Base-by-base conservation (phyloP, 2,888 invertebrate species). In the Sericinus montela region DNA sequence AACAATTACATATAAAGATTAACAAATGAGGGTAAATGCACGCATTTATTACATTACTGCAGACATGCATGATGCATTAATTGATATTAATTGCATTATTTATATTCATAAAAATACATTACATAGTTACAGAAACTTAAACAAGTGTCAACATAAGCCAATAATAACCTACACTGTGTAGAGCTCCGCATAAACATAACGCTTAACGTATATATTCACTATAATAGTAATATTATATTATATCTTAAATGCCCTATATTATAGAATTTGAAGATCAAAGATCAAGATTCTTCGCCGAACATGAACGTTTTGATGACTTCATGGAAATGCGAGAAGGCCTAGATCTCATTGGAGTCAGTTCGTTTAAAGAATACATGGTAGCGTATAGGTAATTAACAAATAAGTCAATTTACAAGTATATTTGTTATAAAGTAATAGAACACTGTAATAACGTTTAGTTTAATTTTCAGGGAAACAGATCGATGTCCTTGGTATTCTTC, bases 261-360 rank as follows among this genome's bases (percentile, higher is more conserved):
- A 55, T 54, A 72, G 95, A 95, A 74, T 96, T 95, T 66, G 95
- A 96, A 75, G 94, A 94, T 56, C 95, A 95, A 69, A 85, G 95
- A 53, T 92, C 93, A 11, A 84, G 93, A 61, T 96, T 96, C 77
- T 96, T 92, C 58, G 93, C 93, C 47, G 94, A 94, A 57, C 94
- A 95, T 77, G 95, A 95, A 72, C 83, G 93, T 15, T 91, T 93
- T 49, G 95, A 96, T 66, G 95, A 95, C 75, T 95, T 95, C 74
- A 94, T 95, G 93, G 95, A 96, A 80, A 95, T 94, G 91, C 84
- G 93, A 1, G 95, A 95, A 69, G 95, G 95, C 0, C 84, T 95
- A 55, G 95, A 95, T 67, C 86, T 95, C 14, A 91, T 92, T 10
- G 92, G 92, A 62, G 91, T 92, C 54, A 85, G 84, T 55, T 86